phyloP scores from a whole-genome alignment of 2,888 invertebrate species.

The Scaptomyza caliginosa region DNA sequence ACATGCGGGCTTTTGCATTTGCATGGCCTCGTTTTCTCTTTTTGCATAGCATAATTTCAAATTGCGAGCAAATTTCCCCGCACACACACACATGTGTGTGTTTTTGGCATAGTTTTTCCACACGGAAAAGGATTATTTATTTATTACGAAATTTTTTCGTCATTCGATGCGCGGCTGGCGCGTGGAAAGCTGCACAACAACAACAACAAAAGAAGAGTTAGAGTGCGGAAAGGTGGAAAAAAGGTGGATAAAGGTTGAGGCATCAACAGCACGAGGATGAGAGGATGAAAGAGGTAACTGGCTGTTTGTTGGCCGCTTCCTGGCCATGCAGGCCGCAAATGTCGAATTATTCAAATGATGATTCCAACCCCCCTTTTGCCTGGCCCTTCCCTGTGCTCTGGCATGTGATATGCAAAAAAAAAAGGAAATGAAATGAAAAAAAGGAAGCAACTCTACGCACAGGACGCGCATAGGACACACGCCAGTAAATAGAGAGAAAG shows the following conservation, averaged over 20 bases:
- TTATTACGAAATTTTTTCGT: constrained; percentile 79
- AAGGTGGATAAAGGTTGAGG: not conserved
- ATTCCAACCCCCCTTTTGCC: constrained; percentile 74
- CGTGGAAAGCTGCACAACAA: constrained; percentile 70
- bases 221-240: constrained; percentile 36
- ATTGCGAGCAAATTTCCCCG: constrained; percentile 76
- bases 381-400: constrained; percentile 23
- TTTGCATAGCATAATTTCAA: constrained; percentile 63
- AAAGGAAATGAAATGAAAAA: constrained; percentile 9
- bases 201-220: constrained; percentile 19
- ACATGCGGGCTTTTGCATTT: constrained; percentile 72
- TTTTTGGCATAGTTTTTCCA: constrained; percentile 70
- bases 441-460: constrained; percentile 47
- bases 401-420: constrained; percentile 68
- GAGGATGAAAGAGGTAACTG: constrained; percentile 26
- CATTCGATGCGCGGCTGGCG: constrained; percentile 75
- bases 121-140: constrained; percentile 74
- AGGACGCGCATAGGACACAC: constrained; percentile 59
- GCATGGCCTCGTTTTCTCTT: constrained; percentile 70
- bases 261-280: no score
- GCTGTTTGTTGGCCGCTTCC: constrained; percentile 2
- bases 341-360: constrained; percentile 78
- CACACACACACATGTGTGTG: constrained; percentile 23
- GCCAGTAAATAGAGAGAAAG: constrained; percentile 52
- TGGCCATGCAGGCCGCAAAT: constrained; percentile 62